Evolutionary conservation across 2,888 invertebrate species (phyloP).

Genomic region (Teleogryllus oceanicus): DNA sequence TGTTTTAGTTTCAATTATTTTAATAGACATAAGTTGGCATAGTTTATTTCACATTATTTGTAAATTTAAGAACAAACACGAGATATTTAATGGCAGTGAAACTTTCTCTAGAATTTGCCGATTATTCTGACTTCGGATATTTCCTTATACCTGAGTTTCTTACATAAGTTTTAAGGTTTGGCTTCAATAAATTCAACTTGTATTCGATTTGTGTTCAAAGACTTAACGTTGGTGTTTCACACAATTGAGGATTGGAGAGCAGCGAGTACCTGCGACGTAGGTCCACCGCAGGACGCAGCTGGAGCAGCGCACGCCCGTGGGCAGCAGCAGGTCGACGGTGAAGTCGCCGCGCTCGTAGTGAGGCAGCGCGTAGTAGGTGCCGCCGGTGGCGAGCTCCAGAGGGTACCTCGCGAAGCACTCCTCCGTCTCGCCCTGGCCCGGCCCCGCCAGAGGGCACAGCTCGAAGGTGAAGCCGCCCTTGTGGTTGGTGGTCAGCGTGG

Average conservation of each 20-base stretch:
- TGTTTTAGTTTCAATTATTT: no score
- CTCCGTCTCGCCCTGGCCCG: slow-evolving; percentile 41
- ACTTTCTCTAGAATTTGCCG: no score
- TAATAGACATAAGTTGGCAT: no score
- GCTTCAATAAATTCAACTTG: no score
- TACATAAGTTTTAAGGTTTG: no score
- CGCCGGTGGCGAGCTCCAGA: slow-evolving; percentile 34
- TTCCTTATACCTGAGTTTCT: no score
- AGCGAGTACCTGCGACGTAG: slow-evolving; percentile 48
- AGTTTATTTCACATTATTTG: no score
- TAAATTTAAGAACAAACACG: no score
- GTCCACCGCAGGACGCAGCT: slow-evolving; percentile 58
- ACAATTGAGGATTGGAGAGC: neutral
- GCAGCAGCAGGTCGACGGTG: slow-evolving; percentile 45
- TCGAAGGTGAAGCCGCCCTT: slow-evolving; percentile 43
- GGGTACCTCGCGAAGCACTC: slow-evolving; percentile 41
- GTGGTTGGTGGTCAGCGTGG: slow-evolving; percentile 49
- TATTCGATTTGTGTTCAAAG: no score
- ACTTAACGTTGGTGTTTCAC: no score
- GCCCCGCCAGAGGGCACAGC: slow-evolving; percentile 41
- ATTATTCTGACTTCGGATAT: no score
- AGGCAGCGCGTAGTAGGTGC: slow-evolving; percentile 41
- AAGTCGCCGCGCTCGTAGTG: slow-evolving; percentile 39
- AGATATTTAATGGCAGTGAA: no score
- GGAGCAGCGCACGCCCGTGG: slow-evolving; percentile 50